Percentiles rank a stretch among this genome's conserved stretches.
Evolutionary conservation across 2,113 vertebrate genomes (phyloP).

Genomic region (Oreochromis spilurus): DNA sequence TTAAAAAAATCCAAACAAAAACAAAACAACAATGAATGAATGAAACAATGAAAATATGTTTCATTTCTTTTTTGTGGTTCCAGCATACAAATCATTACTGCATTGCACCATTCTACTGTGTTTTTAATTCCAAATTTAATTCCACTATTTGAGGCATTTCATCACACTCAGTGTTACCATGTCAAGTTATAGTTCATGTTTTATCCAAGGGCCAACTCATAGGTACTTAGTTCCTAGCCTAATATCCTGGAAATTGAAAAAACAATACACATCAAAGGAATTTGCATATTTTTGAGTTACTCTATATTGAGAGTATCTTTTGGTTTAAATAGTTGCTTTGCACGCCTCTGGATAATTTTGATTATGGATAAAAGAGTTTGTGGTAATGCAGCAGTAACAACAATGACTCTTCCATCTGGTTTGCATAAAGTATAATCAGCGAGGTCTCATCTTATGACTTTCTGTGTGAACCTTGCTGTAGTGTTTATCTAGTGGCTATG

Average conservation of each 20-base stretch:
- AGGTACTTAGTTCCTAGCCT: background rate
- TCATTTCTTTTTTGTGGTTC: background rate
- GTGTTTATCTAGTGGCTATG: conserved; percentile 86
- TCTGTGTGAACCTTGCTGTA: conserved; percentile 62
- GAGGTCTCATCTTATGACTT: conserved; percentile 58
- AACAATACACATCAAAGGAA: background rate
- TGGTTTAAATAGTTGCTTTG: background rate
- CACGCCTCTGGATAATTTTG: background rate
- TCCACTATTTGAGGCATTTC: background rate
- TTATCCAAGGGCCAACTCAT: background rate
- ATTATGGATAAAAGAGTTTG: conserved; percentile 11
- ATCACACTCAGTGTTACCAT: background rate
- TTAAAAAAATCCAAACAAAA: background rate
- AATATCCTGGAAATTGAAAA: background rate
- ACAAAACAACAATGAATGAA: background rate
- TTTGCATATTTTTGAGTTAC: background rate
- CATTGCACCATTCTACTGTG: background rate
- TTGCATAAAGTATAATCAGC: conserved; percentile 38
- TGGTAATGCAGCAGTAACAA: background rate
- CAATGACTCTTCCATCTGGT: conserved; percentile 8
- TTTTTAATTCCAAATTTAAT: background rate
- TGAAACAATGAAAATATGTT: background rate
- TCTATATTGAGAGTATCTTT: background rate
- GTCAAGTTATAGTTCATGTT: background rate
- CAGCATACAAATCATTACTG: background rate